A percentile compares a stretch with the other conserved stretches of the same genome.
phyloP scores from a whole-genome alignment of 2,797 vertebrate species.

The Champsocephalus gunnari region DNA sequence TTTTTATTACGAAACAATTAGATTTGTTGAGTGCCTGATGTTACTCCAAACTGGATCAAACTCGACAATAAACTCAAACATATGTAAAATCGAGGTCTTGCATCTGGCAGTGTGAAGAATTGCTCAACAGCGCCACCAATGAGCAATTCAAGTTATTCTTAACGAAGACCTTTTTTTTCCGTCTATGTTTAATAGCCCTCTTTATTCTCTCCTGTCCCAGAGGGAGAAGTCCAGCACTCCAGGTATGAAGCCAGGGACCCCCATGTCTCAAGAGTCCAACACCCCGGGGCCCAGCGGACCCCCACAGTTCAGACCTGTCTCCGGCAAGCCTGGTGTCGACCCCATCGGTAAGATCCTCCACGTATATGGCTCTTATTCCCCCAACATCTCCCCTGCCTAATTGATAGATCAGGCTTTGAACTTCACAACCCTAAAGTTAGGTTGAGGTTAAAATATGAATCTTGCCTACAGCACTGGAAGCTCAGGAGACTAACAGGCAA shows the following conservation, averaged over 20 bases:
- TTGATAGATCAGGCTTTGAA: neutral
- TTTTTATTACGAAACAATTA: too few species aligned
- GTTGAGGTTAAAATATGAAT: constrained; percentile 4
- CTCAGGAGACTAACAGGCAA: constrained; percentile 21
- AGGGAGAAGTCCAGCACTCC: constrained; percentile 93
- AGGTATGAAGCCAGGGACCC: constrained; percentile 91
- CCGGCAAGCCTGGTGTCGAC: constrained; percentile 86
- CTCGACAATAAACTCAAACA: too few species aligned
- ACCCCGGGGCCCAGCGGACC: constrained; percentile 85
- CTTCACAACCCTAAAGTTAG: neutral
- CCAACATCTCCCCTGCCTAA: neutral
- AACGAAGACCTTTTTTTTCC: too few species aligned
- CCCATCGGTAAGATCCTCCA: constrained; percentile 82
- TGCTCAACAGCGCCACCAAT: too few species aligned
- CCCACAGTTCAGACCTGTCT: constrained; percentile 86
- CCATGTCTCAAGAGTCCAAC: constrained; percentile 88
- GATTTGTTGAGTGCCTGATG: too few species aligned
- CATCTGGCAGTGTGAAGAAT: too few species aligned
- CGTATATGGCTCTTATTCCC: neutral
- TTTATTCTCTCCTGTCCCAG: constrained; percentile 58
- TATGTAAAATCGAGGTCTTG: too few species aligned
- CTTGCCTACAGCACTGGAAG: neutral
- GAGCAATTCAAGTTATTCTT: too few species aligned
- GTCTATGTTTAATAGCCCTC: neutral
- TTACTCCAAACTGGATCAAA: too few species aligned